phyloP scores from a whole-genome alignment of 2,113 vertebrate species.

The Tautogolabrus adspersus region DNA sequence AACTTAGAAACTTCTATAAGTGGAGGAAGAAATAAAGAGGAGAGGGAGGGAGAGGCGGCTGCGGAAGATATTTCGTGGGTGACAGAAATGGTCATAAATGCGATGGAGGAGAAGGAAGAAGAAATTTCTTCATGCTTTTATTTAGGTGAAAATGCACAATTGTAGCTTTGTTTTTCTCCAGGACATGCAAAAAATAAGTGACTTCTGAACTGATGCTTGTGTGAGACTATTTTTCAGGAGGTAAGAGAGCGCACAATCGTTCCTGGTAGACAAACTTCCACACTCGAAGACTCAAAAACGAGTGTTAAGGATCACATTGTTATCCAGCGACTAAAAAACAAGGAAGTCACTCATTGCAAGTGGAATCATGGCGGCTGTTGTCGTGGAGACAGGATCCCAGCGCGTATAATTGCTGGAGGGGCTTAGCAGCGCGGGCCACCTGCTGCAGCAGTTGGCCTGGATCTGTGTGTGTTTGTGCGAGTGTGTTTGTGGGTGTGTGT shows the following conservation, averaged over 20 bases:
- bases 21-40: slow-evolving; percentile 55
- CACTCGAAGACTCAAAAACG: slow-evolving; percentile 38
- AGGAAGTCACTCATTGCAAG: slow-evolving; percentile 60
- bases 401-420: slow-evolving; percentile 84
- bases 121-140: neutral
- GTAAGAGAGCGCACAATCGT: neutral
- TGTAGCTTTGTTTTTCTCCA: too few species aligned
- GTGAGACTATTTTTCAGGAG: neutral
- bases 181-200: neutral
- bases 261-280: neutral
- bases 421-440: slow-evolving; percentile 83
- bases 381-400: slow-evolving; percentile 79
- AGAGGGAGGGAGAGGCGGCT: neutral
- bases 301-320: slow-evolving; percentile 44
- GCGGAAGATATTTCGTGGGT: slow-evolving; percentile 17
- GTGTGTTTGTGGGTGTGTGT: slow-evolving; percentile 24
- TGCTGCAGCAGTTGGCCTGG: slow-evolving; percentile 82
- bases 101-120: neutral
- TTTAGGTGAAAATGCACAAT: slow-evolving; percentile 2
- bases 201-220: neutral
- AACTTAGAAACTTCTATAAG: slow-evolving; percentile 68
- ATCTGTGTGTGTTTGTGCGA: slow-evolving; percentile 52
- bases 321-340: slow-evolving; percentile 51
- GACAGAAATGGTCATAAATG: slow-evolving; percentile 37
- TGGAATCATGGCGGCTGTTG: slow-evolving; percentile 75